Base-by-base conservation (phyloP, 2,888 invertebrate genomes). In the Caradrina kadenii region DNA sequence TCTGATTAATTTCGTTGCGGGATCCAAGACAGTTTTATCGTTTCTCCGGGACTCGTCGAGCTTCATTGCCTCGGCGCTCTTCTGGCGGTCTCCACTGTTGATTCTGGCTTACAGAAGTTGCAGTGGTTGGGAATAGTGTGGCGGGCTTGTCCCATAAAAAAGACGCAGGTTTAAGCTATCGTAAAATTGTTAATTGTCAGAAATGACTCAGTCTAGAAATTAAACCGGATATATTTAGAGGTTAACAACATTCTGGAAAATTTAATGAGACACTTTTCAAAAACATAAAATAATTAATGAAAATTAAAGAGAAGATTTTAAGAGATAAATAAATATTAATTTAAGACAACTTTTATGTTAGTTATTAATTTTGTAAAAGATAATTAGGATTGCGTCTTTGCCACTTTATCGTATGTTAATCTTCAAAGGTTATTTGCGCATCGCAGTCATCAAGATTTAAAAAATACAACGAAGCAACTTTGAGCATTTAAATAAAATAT, bases 141-240 rank as follows among this genome's bases (percentile, higher is more conserved):
- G n/a, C n/a, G n/a, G n/a, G n/a, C n/a, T n/a, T n/a, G n/a, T n/a
- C n/a, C n/a, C n/a, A n/a, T n/a, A n/a, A n/a, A n/a, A n/a, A n/a
- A 21, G 56, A 19, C 4, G 17, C 21, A 74, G 22, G 26, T 56
- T 45, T 6, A 17, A 58, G 39, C 31, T 13, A 10, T 55, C 52
- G 17, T 58, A 66, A 66, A 56, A 48, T 66, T n/a, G 56, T n/a
- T 21, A 35, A 15, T 59, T 42, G 17, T 42, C 22, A 35, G 17
- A 62, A 76, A 70, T 58, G 49, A 70, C 56, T 7, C 13, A 22
- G 58, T 39, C 58, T 31, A 42, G 10, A 48, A 48, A 56, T 61
- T 19, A 45, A 17, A 49, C 2, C 31, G 35, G 13, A 15, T 21
- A 64, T 73, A 55, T 49, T 64, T 49, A 42, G 31, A 42, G 26